Evolutionary conservation across 2,113 vertebrate genomes (phyloP).

Genomic region (Solea solea): DNA sequence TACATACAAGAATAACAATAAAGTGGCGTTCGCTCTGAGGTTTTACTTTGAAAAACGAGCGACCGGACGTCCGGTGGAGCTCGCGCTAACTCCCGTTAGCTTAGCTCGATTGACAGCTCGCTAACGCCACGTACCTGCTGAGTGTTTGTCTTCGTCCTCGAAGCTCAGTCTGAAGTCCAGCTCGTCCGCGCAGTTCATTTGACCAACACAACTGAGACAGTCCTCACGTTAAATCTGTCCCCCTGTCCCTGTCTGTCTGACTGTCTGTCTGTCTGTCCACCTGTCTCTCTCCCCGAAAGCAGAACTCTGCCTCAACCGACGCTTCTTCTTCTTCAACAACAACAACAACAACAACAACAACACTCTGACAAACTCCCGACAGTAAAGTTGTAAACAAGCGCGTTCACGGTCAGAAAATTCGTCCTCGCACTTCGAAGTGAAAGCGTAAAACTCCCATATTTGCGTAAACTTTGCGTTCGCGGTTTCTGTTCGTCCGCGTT

Average conservation of each 20-base stretch:
- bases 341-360: not conserved
- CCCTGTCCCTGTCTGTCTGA: slow-evolving; percentile 11
- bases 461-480: slow-evolving; percentile 5
- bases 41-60: slow-evolving; percentile 5
- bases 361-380: too few relatives aligned
- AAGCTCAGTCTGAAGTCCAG: slow-evolving; percentile 94
- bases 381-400: not conserved
- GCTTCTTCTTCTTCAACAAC: not conserved
- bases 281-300: slow-evolving; percentile 49
- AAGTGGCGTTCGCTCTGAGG: too few relatives aligned
- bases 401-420: not conserved
- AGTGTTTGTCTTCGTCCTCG: slow-evolving; percentile 83
- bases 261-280: slow-evolving; percentile 16
- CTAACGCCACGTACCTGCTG: slow-evolving; percentile 77
- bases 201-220: slow-evolving; percentile 52
- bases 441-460: not conserved
- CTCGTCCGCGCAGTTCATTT: slow-evolving; percentile 90
- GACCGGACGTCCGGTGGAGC: not conserved
- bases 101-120: not conserved
- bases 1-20: too few relatives aligned
- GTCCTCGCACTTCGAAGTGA: accelerated
- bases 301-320: slow-evolving; percentile 34
- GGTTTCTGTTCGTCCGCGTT: slow-evolving; percentile 23
- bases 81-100: not conserved
- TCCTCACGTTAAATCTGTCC: slow-evolving; percentile 23